phyloP scores from a whole-genome alignment of 23 tunicate genomes.

The Aplidium turbinatum region DNA sequence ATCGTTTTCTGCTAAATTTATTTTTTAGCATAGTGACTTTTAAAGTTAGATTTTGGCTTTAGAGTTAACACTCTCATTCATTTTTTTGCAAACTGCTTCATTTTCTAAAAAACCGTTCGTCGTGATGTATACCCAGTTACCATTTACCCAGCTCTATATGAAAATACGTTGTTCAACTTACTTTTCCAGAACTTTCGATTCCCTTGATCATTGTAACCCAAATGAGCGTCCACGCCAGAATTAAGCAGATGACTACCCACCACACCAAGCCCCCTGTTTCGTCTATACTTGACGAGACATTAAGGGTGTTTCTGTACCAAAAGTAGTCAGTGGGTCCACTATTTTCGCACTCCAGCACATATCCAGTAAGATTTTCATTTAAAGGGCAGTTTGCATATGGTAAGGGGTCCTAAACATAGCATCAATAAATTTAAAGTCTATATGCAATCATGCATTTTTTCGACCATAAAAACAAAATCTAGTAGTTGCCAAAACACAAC shows the following conservation, averaged over 20 bases:
- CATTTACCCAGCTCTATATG: too few species aligned
- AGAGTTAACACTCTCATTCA: not conserved
- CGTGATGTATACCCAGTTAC: too few species aligned
- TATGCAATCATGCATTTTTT: not conserved
- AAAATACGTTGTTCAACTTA: not conserved
- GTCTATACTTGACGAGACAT: slow-evolving; percentile 49
- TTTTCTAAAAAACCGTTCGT: not conserved
- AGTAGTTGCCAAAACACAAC: too few species aligned
- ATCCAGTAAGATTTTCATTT: slow-evolving; percentile 69
- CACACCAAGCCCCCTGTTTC: slow-evolving; percentile 83
- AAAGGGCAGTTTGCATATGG: slow-evolving; percentile 86
- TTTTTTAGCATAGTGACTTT: not conserved
- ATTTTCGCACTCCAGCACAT: slow-evolving; percentile 51
- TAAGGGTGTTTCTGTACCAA: slow-evolving; percentile 90
- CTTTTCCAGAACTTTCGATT: slow-evolving; percentile 93
- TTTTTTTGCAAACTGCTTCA: not conserved
- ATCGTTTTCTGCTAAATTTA: too few species aligned
- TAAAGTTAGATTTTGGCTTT: not conserved
- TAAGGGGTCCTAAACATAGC: slow-evolving; percentile 83
- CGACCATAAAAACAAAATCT: too few species aligned
- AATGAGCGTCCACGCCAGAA: slow-evolving; percentile 72
- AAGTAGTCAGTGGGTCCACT: slow-evolving; percentile 83
- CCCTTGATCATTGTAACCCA: slow-evolving; percentile 95
- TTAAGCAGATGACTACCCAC: slow-evolving; percentile 81
- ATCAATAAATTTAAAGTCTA: not conserved